A percentile compares a stretch with the other conserved stretches of the same genome.
phyloP scores from a whole-genome alignment of 2,797 vertebrate species.

The Hirundo rustica region DNA sequence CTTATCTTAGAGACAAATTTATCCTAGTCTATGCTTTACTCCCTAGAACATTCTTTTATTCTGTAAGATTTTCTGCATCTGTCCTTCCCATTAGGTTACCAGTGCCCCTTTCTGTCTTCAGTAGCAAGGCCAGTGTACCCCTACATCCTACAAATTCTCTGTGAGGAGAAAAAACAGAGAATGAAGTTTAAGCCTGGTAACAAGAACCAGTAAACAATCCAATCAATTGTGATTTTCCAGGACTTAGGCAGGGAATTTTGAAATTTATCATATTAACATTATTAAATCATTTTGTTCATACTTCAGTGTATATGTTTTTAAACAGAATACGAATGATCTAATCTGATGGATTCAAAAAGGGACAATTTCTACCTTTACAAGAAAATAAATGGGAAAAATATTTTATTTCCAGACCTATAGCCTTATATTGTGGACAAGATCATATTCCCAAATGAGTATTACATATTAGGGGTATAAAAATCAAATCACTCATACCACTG shows the following conservation, averaged over 20 bases:
- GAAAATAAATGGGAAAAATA: not conserved
- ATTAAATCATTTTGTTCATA: not conserved
- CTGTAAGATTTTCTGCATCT: not conserved
- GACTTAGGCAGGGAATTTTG: not conserved
- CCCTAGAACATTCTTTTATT: not conserved
- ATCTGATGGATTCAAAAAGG: not conserved
- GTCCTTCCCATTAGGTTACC: not conserved
- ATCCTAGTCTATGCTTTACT: not conserved
- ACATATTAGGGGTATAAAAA: not conserved
- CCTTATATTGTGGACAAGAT: not conserved
- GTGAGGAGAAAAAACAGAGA: not conserved
- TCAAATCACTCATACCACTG: conserved; percentile 79
- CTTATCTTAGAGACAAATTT: not conserved
- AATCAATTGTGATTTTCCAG: not conserved
- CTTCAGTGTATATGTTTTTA: not conserved
- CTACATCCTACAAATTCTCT: not conserved
- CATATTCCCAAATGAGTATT: not conserved
- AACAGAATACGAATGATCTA: not conserved
- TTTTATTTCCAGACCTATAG: not conserved
- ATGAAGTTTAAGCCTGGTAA: not conserved
- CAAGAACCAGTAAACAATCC: not conserved
- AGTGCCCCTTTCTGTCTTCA: not conserved
- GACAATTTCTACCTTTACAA: not conserved
- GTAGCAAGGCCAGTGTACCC: not conserved
- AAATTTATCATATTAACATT: not conserved